Evolutionary conservation across 2,888 invertebrate genomes (phyloP), one percentile per base, ranked within the genome.

Genomic region (Pristionchus arcanus): DNA sequence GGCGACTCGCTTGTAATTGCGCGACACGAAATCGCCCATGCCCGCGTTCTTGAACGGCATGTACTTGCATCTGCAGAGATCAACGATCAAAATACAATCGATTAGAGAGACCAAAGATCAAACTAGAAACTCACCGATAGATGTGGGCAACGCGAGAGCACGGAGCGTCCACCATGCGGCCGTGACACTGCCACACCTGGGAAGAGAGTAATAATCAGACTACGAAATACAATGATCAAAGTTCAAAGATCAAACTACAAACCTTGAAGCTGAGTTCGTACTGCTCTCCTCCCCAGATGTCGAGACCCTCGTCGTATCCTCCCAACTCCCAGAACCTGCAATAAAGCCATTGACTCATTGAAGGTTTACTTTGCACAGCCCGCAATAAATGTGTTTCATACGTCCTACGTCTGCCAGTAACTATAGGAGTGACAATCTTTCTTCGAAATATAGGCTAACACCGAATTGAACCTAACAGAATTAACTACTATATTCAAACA

Each of bases 221-320:
- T 31, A 71, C 63, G 92, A 86, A 90, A 83, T 84, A 85, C n/a
- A 89, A n/a, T 37, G 42, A 89, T 66, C n/a, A 83, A 83, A 28
- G 34, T 55, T 63, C 85, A 87, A 66, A 63, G 49, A 42, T 15
- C 49, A 87, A n/a, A 15, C n/a, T 42, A 25, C 89, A 0, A 91
- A 96, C 96, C 95, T 98, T 98, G 95, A 98, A 98, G 91, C 98
- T 98, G n/a, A 98, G 96, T 95, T 98, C 98, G 94, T 98, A 98
- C 95, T 98, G 98, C 95, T 98, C 98, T 0, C 98, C 98, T 37
- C 98, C 98, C 98, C 98, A 98, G 92, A 98, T 98, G 94, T 98
- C 98, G 2, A 98, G 96, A 0, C 97, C 97, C 90, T 97, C 97
- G 95, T 98, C 98, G 94, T 98, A 98, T 4, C 98, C 98, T 2